phyloP scores from a whole-genome alignment of 2,888 invertebrate species.

The Proisotoma minuta region DNA sequence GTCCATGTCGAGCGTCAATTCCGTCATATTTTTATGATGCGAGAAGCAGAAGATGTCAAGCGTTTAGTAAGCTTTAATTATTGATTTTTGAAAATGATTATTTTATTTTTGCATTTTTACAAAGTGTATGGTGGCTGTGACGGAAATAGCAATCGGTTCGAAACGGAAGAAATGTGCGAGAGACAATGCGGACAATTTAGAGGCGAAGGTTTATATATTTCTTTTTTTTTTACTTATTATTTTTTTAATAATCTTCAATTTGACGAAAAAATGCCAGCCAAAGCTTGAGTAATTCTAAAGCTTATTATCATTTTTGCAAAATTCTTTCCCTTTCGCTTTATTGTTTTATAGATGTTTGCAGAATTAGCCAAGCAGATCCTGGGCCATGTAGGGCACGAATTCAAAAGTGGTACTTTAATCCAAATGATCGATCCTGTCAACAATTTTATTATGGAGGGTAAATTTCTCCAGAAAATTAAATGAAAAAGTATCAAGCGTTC shows the following conservation, averaged over 20 bases:
- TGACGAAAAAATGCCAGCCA: not conserved
- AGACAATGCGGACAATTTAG: slow-evolving; percentile 69
- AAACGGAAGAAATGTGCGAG: slow-evolving; percentile 67
- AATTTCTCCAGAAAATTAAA: no score
- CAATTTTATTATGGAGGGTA: slow-evolving; percentile 74
- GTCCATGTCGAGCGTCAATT: slow-evolving; percentile 63
- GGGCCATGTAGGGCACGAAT: slow-evolving; percentile 68
- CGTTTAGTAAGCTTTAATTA: no score
- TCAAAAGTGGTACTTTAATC: slow-evolving; percentile 67
- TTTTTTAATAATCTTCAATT: not conserved
- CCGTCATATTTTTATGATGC: slow-evolving; percentile 72
- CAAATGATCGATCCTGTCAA: slow-evolving; percentile 59
- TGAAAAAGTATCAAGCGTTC: no score
- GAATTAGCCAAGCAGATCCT: slow-evolving; percentile 60
- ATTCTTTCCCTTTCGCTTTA: not conserved
- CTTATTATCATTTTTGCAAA: no score
- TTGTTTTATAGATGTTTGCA: slow-evolving; percentile 67
- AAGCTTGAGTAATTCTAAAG: not conserved
- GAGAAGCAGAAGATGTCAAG: slow-evolving; percentile 20
- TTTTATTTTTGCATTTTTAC: not conserved
- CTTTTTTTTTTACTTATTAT: not conserved
- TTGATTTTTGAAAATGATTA: not conserved
- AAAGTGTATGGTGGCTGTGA: slow-evolving; percentile 64
- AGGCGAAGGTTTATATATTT: slow-evolving; percentile 49
- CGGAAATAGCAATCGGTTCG: slow-evolving; percentile 69